Conservation (phyloP, 2,888 invertebrate species). For the Cantharis rustica region DNA sequence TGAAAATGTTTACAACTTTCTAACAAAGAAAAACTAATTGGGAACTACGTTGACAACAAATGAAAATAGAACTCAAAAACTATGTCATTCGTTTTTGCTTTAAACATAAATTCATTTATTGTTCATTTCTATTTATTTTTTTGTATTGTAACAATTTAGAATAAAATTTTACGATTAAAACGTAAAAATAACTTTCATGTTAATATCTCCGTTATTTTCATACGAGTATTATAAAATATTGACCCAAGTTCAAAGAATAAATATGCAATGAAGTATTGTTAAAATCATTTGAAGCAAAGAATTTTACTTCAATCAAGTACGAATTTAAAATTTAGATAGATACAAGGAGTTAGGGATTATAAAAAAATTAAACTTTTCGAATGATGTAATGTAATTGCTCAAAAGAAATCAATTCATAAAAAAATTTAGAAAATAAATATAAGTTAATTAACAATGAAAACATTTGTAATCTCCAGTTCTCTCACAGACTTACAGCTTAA, state of each 20-base stretch:
- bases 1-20: neutral
- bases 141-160: neutral
- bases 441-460: no score
- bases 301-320: neutral
- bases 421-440: no score
- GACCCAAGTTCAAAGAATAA: conserved; percentile 17
- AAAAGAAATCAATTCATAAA: no score
- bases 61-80: neutral
- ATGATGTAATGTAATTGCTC: no score
- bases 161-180: neutral
- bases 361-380: neutral
- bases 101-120: neutral
- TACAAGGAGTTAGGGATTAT: neutral
- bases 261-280: conserved; percentile 21
- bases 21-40: neutral
- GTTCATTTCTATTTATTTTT: neutral
- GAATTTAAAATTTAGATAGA: neutral
- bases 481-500: no score
- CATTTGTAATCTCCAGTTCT: no score
- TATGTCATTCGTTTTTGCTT: neutral
- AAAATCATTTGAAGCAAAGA: neutral
- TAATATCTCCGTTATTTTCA: neutral
- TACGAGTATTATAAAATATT: conserved; percentile 3
- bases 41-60: neutral
- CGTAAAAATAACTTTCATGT: neutral